Percentiles rank a stretch among this genome's conserved stretches.
Evolutionary conservation across 2,888 invertebrate genomes (phyloP).

Genomic region (Linnaemya vulpina): DNA sequence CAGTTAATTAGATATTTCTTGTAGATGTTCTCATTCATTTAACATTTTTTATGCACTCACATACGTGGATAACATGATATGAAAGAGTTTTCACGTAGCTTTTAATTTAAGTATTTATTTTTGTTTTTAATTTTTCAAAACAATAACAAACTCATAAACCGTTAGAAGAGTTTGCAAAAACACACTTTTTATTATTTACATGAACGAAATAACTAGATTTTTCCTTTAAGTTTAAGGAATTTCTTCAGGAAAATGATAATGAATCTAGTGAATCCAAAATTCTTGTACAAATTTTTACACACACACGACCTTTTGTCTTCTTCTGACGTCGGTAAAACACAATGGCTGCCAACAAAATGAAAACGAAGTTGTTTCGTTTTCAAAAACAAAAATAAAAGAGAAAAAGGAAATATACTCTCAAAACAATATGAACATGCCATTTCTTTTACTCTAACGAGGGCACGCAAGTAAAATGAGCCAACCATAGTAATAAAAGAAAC

Average conservation of each 20-base stretch:
- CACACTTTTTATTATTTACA: slow-evolving; percentile 63
- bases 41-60: not conserved
- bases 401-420: slow-evolving; percentile 56
- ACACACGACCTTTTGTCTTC: slow-evolving; percentile 78
- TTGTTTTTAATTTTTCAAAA: slow-evolving; percentile 65
- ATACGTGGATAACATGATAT: slow-evolving; percentile 10
- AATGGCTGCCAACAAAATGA: slow-evolving; percentile 75
- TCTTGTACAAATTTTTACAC: slow-evolving; percentile 49
- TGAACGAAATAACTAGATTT: slow-evolving; percentile 81
- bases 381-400: slow-evolving; percentile 48
- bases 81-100: slow-evolving; percentile 5
- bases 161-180: slow-evolving; percentile 69
- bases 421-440: not conserved
- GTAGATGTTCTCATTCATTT: not conserved
- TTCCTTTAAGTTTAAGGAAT: slow-evolving; percentile 58
- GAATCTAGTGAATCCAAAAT: slow-evolving; percentile 72
- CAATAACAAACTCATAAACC: slow-evolving; percentile 69
- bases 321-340: slow-evolving; percentile 78
- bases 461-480: not conserved
- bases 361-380: slow-evolving; percentile 72
- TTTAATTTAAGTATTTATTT: slow-evolving; percentile 65
- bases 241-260: slow-evolving; percentile 74
- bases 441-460: slow-evolving; percentile 17
- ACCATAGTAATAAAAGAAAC: slow-evolving; percentile 5
- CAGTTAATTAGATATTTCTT: not conserved